Evolutionary conservation across 1,140 invertebrate genomes (phyloP).

Genomic region (Campoletis sonorensis): DNA sequence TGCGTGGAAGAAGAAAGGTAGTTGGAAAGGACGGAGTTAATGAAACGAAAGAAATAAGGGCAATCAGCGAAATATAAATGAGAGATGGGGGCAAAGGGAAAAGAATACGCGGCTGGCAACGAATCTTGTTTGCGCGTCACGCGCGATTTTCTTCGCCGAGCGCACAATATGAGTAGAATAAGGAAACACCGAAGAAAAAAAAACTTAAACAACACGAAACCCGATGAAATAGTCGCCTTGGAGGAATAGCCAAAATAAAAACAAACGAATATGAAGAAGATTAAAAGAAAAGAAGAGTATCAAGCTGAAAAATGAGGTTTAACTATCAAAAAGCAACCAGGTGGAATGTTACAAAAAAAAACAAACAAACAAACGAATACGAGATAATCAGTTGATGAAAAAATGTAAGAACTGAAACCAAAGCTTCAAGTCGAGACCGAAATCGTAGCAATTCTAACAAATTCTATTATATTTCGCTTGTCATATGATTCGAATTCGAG

Average conservation of each 20-base stretch:
- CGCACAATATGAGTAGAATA: slow-evolving; percentile 2
- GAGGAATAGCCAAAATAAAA: too few relatives aligned
- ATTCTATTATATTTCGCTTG: too few relatives aligned
- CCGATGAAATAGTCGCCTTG: neutral
- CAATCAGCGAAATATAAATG: slow-evolving; percentile 76
- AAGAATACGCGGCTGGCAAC: slow-evolving; percentile 32
- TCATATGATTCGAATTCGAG: too few relatives aligned
- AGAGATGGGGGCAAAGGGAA: slow-evolving; percentile 60
- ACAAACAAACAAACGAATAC: too few relatives aligned
- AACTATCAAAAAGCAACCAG: neutral
- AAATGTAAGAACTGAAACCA: too few relatives aligned
- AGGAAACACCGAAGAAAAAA: neutral
- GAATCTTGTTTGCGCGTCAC: slow-evolving; percentile 70
- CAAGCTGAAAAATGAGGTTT: neutral
- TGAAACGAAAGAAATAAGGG: slow-evolving; percentile 75
- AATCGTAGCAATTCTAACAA: too few relatives aligned
- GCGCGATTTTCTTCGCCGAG: slow-evolving; percentile 52
- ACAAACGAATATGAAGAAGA: neutral
- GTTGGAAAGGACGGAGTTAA: slow-evolving; percentile 64
- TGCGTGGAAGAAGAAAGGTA: slow-evolving; percentile 53
- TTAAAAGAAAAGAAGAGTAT: neutral
- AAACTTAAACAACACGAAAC: slow-evolving; percentile 8
- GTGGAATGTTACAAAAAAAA: too few relatives aligned
- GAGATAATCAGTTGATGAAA: too few relatives aligned
- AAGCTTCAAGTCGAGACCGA: too few relatives aligned